Evolutionary conservation across 2,888 invertebrate genomes (phyloP).

Genomic region (Labia minor): DNA sequence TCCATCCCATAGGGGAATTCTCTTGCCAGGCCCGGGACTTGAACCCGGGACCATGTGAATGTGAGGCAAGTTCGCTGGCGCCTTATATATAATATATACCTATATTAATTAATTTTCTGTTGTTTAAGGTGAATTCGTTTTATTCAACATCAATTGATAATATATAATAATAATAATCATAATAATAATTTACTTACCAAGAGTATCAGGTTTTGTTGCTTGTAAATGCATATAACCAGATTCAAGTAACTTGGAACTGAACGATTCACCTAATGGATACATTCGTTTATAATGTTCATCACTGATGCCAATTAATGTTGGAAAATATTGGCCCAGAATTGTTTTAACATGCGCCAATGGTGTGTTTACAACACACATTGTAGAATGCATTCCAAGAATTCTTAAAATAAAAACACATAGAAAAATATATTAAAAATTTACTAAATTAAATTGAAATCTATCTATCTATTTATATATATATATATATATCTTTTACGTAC

Average conservation of each 20-base stretch:
- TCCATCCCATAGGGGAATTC: too few relatives aligned
- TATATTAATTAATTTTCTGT: too few relatives aligned
- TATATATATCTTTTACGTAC: conserved; percentile 29
- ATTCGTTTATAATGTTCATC: conserved; percentile 29
- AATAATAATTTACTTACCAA: conserved; percentile 35
- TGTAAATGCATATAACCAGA: conserved; percentile 42
- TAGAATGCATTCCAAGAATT: conserved; percentile 50
- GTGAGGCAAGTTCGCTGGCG: too few relatives aligned
- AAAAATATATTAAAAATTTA: background rate
- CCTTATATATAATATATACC: too few relatives aligned
- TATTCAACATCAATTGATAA: too few relatives aligned
- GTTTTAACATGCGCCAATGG: conserved; percentile 29
- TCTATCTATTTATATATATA: too few relatives aligned
- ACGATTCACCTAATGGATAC: conserved; percentile 30
- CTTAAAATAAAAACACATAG: background rate
- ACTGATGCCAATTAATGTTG: conserved; percentile 30
- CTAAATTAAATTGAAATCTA: background rate
- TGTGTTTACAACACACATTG: conserved; percentile 43
- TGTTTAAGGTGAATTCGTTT: too few relatives aligned
- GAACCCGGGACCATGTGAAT: too few relatives aligned
- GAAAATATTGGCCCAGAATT: conserved; percentile 30
- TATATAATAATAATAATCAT: too few relatives aligned
- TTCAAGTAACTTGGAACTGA: conserved; percentile 34
- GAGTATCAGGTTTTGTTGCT: conserved; percentile 44
- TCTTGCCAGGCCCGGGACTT: too few relatives aligned